Evolutionary conservation across 2,888 invertebrate species (phyloP).

Genomic region (Polylopha cassiicola): DNA sequence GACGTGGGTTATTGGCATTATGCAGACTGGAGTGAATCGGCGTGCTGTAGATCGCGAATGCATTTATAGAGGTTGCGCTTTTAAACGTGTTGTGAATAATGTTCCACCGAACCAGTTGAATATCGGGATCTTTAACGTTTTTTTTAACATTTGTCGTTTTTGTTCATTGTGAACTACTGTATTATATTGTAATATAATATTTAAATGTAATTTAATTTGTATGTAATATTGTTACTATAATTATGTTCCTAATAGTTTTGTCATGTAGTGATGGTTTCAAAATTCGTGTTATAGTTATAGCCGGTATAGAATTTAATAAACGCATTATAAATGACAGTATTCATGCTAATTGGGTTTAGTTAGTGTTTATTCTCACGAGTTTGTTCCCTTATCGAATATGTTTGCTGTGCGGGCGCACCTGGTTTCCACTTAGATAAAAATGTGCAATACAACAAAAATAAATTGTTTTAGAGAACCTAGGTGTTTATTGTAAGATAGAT

Average conservation of each 20-base stretch:
- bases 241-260: constrained; percentile 74
- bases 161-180: constrained; percentile 28
- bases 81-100: constrained; percentile 22
- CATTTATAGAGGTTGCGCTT: constrained; percentile 21
- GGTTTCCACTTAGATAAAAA: constrained; percentile 37
- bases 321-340: constrained; percentile 34
- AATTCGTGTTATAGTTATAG: constrained; percentile 46
- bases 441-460: constrained; percentile 69
- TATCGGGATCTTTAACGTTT: constrained; percentile 11
- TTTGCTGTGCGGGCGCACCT: constrained; percentile 29
- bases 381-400: constrained; percentile 23
- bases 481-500: constrained; percentile 47
- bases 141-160: constrained; percentile 13
- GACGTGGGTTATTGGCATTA: constrained; percentile 28
- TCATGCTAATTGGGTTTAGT: constrained; percentile 33
- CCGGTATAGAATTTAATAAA: constrained; percentile 34
- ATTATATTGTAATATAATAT: constrained; percentile 63
- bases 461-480: constrained; percentile 49
- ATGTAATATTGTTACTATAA: constrained; percentile 67
- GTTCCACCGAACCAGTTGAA: constrained; percentile 14
- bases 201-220: constrained; percentile 57
- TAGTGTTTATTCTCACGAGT: constrained; percentile 25
- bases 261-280: constrained; percentile 58
- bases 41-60: constrained; percentile 20
- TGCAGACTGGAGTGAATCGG: constrained; percentile 36